These are phyloP conservation scores for Hypocryptadius cinnamomeus DNA, from an alignment of 2,113 vertebrate species.

Conservation along the genomic window DNA sequence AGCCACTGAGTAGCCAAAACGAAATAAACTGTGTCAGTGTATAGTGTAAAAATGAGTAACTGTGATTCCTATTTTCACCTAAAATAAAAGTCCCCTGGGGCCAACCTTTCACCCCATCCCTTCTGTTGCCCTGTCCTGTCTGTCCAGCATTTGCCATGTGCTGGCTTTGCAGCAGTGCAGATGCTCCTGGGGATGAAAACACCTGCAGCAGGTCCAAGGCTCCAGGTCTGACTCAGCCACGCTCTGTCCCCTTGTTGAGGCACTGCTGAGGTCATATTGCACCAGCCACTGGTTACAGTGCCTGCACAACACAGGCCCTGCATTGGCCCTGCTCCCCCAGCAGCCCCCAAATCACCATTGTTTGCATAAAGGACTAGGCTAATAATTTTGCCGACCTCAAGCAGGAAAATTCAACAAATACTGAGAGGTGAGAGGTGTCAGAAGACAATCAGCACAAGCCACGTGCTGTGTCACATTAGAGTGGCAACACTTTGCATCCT, in stretches of 20 bases:
- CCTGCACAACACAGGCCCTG: not conserved
- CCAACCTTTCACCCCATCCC: fast-evolving
- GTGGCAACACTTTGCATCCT: not conserved
- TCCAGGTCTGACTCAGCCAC: not conserved
- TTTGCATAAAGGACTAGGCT: not conserved
- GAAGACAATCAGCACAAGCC: not conserved
- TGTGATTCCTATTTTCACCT: not conserved
- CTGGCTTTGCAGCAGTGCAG: not conserved
- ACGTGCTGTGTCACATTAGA: not conserved
- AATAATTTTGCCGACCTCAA: not conserved
- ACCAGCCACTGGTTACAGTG: fast-evolving
- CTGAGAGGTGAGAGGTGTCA: not conserved
- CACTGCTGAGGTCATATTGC: fast-evolving
- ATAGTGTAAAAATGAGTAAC: not conserved
- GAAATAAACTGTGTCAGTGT: not conserved
- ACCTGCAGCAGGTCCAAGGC: not conserved
- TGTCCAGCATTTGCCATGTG: no score
- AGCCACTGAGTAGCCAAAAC: not conserved
- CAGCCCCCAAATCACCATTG: fast-evolving
- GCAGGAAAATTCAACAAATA: not conserved
- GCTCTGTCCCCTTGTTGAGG: fast-evolving
- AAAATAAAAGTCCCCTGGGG: not conserved
- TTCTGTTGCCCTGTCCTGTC: not conserved
- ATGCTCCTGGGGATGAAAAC: not conserved
- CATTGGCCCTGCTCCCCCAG: not conserved